Conservation (phyloP, 1,140 invertebrate species). For the Lanistes nyassanus region DNA sequence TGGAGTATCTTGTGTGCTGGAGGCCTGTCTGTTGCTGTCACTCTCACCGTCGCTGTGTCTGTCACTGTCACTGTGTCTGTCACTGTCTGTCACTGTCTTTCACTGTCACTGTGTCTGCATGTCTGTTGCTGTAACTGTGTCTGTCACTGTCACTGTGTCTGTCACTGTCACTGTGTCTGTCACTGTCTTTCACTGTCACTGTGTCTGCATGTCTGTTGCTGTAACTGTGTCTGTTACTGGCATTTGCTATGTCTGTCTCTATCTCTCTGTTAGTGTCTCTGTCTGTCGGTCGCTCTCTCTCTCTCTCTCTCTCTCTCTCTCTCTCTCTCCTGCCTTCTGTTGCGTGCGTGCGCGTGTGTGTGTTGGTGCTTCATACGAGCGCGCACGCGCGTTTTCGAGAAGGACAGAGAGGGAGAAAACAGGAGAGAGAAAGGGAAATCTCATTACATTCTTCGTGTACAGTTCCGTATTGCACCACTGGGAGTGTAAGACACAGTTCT, state of each 20-base stretch:
- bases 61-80: not conserved
- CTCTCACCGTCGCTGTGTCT: not conserved
- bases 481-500: constrained; percentile 74
- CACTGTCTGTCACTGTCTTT: not conserved
- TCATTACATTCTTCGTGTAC: too few relatives aligned
- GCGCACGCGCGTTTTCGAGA: not conserved
- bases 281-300: not conserved
- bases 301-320: constrained; percentile 16
- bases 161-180: not conserved
- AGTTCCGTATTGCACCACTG: not conserved
- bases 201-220: constrained; percentile 17
- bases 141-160: not conserved
- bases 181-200: not conserved
- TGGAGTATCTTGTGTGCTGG: not conserved
- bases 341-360: too few relatives aligned
- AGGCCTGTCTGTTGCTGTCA: constrained; percentile 1
- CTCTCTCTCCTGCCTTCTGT: constrained; percentile 1
- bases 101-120: not conserved
- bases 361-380: too few relatives aligned
- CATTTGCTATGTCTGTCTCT: not conserved
- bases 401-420: not conserved
- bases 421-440: not conserved
- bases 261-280: not conserved
- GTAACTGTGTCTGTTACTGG: not conserved
- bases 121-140: constrained; percentile 15